Evolutionary conservation across 2,113 vertebrate genomes (phyloP).

Genomic region (Lagopus leucura): DNA sequence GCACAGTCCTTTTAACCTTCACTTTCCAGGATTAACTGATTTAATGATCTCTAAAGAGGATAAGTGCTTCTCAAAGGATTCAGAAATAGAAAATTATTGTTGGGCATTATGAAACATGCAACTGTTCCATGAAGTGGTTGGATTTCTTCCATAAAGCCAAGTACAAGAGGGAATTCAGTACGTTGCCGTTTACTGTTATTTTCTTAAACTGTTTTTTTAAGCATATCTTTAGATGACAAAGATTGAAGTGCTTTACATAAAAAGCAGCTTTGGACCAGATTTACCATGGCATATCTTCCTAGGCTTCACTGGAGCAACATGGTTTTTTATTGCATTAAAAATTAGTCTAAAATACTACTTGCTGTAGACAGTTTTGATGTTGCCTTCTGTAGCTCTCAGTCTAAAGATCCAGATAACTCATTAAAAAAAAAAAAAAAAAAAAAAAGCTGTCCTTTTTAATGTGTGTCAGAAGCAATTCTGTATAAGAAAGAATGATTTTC

Average conservation of each 20-base stretch:
- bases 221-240: not conserved
- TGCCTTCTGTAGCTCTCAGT: not conserved
- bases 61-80: conserved; percentile 33
- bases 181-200: not conserved
- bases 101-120: not conserved
- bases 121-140: not conserved
- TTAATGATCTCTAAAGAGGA: conserved; percentile 43
- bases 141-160: not conserved
- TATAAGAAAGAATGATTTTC: not conserved
- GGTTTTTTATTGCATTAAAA: not conserved
- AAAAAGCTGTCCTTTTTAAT: not conserved
- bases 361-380: not conserved
- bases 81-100: conserved; percentile 39
- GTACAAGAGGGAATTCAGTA: not conserved
- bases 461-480: not conserved
- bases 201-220: not conserved
- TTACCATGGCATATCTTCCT: not conserved
- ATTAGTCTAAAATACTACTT: not conserved
- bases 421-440: not conserved
- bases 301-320: not conserved
- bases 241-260: not conserved
- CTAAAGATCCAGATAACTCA: not conserved
- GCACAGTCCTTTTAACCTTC: conserved; percentile 52
- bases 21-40: conserved; percentile 45
- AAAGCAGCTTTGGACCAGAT: not conserved